These are phyloP conservation scores for Rhinolophus ferrumequinum DNA, from an alignment of 2,113 vertebrate species.

Conservation along the genomic window DNA sequence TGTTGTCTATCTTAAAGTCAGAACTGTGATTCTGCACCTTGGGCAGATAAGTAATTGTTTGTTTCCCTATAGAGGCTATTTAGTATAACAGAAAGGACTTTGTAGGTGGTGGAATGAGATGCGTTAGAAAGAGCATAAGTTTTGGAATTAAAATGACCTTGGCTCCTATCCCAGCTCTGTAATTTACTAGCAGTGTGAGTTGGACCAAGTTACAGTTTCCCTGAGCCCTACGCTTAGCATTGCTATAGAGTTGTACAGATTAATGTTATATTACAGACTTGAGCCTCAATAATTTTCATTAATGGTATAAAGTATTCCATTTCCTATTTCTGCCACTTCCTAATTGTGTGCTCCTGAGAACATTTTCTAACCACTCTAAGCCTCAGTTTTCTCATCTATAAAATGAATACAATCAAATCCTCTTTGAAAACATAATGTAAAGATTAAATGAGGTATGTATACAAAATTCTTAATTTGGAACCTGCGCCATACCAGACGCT, in stretches of 20 bases:
- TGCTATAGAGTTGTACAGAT: background rate
- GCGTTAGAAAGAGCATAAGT: constrained; percentile 54
- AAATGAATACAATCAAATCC: background rate
- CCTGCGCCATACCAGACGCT: background rate
- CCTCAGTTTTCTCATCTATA: background rate
- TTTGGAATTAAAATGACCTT: constrained; percentile 74
- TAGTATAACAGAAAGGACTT: constrained; percentile 36
- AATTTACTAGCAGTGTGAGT: constrained; percentile 51
- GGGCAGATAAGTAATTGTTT: constrained; percentile 44
- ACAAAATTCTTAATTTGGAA: background rate
- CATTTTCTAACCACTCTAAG: background rate
- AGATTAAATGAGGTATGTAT: background rate
- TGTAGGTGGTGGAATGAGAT: background rate
- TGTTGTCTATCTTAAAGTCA: background rate
- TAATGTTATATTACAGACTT: background rate
- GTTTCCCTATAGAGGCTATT: constrained; percentile 48
- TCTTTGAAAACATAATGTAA: background rate
- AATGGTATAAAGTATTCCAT: background rate
- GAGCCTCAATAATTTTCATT: background rate
- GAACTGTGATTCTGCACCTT: constrained; percentile 11
- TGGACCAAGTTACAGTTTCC: constrained; percentile 27
- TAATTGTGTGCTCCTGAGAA: background rate
- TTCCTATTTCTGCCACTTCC: background rate
- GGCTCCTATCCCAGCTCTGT: constrained; percentile 45
- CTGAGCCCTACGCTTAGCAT: background rate